A percentile compares a stretch with the other conserved stretches of the same genome.
phyloP scores from a whole-genome alignment of 2,113 vertebrate species.

The Melanocharis versteri region DNA sequence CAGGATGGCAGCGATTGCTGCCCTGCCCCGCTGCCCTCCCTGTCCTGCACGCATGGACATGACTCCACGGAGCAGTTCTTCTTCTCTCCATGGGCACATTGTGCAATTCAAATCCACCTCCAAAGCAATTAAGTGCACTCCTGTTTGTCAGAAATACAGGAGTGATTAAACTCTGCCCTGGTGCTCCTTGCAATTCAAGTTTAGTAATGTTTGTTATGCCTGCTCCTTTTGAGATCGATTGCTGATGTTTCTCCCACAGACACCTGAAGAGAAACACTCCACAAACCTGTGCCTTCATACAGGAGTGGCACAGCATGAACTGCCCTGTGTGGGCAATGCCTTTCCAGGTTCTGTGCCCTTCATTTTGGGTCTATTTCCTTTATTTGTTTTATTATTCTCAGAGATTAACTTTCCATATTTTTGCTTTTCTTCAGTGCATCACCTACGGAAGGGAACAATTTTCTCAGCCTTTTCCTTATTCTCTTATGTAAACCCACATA shows the following conservation, averaged over 20 bases:
- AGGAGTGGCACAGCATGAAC: background rate
- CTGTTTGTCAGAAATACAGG: background rate
- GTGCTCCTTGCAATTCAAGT: background rate
- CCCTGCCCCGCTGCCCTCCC: background rate
- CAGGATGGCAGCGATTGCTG: rapidly evolving
- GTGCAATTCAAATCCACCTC: background rate
- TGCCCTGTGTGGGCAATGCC: background rate
- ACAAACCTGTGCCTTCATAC: background rate
- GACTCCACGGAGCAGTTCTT: rapidly evolving
- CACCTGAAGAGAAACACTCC: background rate
- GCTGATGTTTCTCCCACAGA: background rate
- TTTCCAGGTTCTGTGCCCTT: background rate
- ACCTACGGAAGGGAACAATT: background rate
- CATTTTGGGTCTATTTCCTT: background rate
- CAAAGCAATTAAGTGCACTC: background rate
- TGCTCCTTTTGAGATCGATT: background rate
- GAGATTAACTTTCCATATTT: background rate
- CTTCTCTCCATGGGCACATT: background rate
- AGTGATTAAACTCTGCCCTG: background rate
- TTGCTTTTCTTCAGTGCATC: background rate
- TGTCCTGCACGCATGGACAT: rapidly evolving
- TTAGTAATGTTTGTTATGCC: background rate
- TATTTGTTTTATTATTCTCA: background rate
- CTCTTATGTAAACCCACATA: background rate
- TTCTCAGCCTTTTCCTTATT: background rate